Conservation (phyloP, 2,113 vertebrate genomes). For the Mystacornis crossleyi region DNA sequence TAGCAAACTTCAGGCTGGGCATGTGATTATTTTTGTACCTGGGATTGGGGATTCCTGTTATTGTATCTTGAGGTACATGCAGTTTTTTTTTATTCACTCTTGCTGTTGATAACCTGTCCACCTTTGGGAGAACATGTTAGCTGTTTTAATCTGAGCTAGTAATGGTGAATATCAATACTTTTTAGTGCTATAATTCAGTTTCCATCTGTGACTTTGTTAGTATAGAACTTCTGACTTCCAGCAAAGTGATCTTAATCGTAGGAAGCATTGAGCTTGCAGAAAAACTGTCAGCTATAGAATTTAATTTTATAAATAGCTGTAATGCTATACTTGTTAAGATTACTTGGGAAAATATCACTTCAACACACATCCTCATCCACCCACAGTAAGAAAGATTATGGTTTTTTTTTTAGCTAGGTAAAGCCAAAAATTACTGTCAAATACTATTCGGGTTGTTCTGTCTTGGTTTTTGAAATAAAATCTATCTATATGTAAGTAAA, state of each 20-base stretch:
- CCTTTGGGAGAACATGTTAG: not conserved
- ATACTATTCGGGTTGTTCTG: not conserved
- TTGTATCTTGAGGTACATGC: not conserved
- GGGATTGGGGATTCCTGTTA: not conserved
- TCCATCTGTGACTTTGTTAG: not conserved
- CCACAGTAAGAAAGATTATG: not conserved
- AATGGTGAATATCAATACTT: not conserved
- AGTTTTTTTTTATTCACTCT: not conserved
- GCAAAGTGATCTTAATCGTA: not conserved
- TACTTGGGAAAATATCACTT: not conserved
- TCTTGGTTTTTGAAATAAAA: not conserved
- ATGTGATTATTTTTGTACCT: not conserved
- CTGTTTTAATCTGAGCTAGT: not conserved
- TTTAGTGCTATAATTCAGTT: not conserved
- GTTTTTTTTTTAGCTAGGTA: not conserved
- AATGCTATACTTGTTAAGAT: not conserved
- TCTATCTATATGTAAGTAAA: not conserved
- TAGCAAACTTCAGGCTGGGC: not conserved
- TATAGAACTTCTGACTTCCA: constrained; percentile 1
- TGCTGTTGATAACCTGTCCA: not conserved
- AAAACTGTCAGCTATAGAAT: not conserved
- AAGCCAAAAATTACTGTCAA: not conserved
- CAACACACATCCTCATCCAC: not conserved
- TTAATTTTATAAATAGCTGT: constrained; percentile 2
- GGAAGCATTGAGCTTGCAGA: not conserved